These are phyloP conservation scores for Scomber japonicus DNA, from an alignment of 2,113 vertebrate genomes.

Conservation along the genomic window DNA sequence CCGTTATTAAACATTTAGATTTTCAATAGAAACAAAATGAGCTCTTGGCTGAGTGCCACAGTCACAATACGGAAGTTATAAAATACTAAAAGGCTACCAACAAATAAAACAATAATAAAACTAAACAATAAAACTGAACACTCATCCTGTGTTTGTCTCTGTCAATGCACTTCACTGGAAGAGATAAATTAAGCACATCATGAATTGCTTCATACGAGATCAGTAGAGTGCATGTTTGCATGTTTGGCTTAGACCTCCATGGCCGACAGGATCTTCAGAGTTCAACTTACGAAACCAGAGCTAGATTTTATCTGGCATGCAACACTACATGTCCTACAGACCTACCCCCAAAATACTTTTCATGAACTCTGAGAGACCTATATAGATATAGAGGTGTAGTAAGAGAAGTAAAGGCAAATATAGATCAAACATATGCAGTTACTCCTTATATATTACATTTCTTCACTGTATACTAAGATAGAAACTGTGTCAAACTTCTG, in stretches of 20 bases:
- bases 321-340: conserved; percentile 5
- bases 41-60: too few relatives aligned
- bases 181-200: conserved; percentile 41
- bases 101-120: too few relatives aligned
- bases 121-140: conserved; percentile 3
- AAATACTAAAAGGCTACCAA: too few relatives aligned
- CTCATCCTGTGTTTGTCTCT: conserved; percentile 20
- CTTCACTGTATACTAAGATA: conserved; percentile 1
- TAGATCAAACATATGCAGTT: conserved; percentile 49
- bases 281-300: conserved; percentile 50
- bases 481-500: conserved; percentile 38
- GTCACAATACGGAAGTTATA: too few relatives aligned
- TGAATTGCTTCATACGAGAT: conserved; percentile 58
- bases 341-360: conserved; percentile 40
- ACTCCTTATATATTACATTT: conserved; percentile 2
- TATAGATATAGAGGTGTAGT: conserved; percentile 38
- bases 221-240: conserved; percentile 41
- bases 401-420: conserved; percentile 22
- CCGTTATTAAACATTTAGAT: too few relatives aligned
- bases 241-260: conserved; percentile 23
- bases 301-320: conserved; percentile 41
- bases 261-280: conserved; percentile 46
- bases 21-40: too few relatives aligned
- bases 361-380: neutral
- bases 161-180: conserved; percentile 28